These are phyloP conservation scores for Papilio gigon DNA, from an alignment of 2,888 invertebrate genomes.

Conservation along the genomic window DNA sequence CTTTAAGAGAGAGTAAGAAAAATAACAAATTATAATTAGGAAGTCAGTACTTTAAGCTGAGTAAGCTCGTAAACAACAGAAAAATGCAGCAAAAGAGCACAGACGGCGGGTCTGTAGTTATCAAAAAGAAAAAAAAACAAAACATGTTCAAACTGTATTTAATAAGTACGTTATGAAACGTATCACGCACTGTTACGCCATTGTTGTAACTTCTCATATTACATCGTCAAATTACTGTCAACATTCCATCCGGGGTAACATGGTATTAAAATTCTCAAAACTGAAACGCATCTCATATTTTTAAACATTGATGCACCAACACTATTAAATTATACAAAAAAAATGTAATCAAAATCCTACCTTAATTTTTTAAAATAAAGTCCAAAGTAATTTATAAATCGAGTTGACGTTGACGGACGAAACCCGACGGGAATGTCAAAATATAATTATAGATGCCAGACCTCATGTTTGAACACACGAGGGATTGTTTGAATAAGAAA, in stretches of 20 bases:
- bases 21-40: too few species aligned
- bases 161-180: too few species aligned
- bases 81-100: too few species aligned
- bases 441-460: slow-evolving; percentile 10
- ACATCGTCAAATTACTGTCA: slow-evolving; percentile 42
- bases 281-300: slow-evolving; percentile 24
- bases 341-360: not conserved
- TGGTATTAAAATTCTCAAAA: slow-evolving; percentile 30
- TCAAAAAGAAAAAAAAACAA: too few species aligned
- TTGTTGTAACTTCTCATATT: slow-evolving; percentile 17
- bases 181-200: not conserved
- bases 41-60: too few species aligned
- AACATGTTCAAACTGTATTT: too few species aligned
- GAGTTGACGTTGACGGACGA: slow-evolving; percentile 10
- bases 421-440: slow-evolving; percentile 19
- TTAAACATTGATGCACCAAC: slow-evolving; percentile 25
- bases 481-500: slow-evolving; percentile 16
- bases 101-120: too few species aligned
- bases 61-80: too few species aligned
- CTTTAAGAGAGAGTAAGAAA: too few species aligned
- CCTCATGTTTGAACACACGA: slow-evolving; percentile 18
- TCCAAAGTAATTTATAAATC: not conserved
- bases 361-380: not conserved
- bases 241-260: slow-evolving; percentile 10
- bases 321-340: not conserved